phyloP scores from a whole-genome alignment of 2,113 vertebrate species.

The Cromileptes altivelis region DNA sequence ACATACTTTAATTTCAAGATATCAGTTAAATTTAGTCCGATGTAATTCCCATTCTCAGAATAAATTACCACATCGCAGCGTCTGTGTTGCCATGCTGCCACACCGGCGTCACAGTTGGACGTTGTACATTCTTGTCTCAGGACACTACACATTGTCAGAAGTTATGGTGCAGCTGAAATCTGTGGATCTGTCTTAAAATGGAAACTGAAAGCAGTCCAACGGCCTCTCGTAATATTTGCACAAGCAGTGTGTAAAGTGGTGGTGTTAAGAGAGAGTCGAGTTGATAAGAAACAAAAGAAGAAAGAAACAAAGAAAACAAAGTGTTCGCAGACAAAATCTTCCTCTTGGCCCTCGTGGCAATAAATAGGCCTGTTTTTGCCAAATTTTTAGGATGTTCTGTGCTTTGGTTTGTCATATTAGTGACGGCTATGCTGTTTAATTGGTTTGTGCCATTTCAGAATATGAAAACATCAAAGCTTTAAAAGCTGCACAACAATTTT shows the following conservation, averaged over 20 bases:
- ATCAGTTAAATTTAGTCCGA: constrained; percentile 25
- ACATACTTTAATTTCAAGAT: constrained; percentile 25
- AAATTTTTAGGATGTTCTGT: background rate
- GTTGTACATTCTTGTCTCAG: background rate
- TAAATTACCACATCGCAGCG: constrained; percentile 14
- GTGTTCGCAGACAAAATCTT: background rate
- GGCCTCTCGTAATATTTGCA: constrained; percentile 1
- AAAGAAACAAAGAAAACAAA: constrained; percentile 1
- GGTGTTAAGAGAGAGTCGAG: background rate
- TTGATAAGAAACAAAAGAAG: background rate
- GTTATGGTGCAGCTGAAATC: background rate
- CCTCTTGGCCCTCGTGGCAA: background rate
- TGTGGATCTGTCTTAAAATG: constrained; percentile 1
- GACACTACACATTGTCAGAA: background rate
- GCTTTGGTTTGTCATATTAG: background rate
- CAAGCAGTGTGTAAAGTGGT: background rate
- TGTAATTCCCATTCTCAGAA: background rate
- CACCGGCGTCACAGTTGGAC: background rate
- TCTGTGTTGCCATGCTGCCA: constrained; percentile 2
- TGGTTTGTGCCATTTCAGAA: background rate
- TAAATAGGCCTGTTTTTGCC: background rate
- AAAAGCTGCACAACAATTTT: background rate
- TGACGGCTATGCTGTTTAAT: background rate
- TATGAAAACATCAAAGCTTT: constrained; percentile 4
- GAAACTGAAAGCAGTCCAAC: constrained; percentile 23